Evolutionary conservation across 2,888 invertebrate genomes (phyloP).

Genomic region (Congeria kusceri): DNA sequence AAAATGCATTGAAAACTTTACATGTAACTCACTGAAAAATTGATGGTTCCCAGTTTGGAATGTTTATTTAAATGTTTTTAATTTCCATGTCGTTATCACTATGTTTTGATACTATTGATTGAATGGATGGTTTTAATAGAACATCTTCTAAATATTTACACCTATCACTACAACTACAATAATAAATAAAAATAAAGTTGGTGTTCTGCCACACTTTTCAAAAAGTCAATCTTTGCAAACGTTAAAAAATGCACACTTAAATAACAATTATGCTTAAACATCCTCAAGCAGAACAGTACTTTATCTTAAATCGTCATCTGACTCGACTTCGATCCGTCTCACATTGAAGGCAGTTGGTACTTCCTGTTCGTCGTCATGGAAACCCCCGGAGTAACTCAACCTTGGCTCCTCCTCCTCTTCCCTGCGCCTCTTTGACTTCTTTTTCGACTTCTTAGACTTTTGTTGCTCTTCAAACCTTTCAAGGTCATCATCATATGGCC

Average conservation of each 20-base stretch:
- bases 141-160: too few relatives aligned
- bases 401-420: conserved; percentile 1
- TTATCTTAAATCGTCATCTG: conserved; percentile 54
- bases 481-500: conserved; percentile 3
- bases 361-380: not conserved
- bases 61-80: too few relatives aligned
- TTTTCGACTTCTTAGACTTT: conserved; percentile 3
- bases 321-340: conserved; percentile 49
- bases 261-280: not conserved
- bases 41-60: too few relatives aligned
- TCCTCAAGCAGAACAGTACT: not conserved
- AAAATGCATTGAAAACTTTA: too few relatives aligned
- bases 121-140: too few relatives aligned
- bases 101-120: too few relatives aligned
- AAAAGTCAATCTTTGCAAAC: too few relatives aligned
- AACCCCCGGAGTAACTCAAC: not conserved
- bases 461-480: conserved; percentile 4
- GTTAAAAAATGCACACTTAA: not conserved
- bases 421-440: conserved; percentile 1
- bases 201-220: too few relatives aligned
- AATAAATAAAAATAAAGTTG: too few relatives aligned
- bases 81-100: too few relatives aligned
- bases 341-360: not conserved
- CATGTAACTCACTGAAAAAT: too few relatives aligned
- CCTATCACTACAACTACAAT: too few relatives aligned